Evolutionary conservation across 2,888 invertebrate genomes (phyloP).

Genomic region (Synergus umbraculus): DNA sequence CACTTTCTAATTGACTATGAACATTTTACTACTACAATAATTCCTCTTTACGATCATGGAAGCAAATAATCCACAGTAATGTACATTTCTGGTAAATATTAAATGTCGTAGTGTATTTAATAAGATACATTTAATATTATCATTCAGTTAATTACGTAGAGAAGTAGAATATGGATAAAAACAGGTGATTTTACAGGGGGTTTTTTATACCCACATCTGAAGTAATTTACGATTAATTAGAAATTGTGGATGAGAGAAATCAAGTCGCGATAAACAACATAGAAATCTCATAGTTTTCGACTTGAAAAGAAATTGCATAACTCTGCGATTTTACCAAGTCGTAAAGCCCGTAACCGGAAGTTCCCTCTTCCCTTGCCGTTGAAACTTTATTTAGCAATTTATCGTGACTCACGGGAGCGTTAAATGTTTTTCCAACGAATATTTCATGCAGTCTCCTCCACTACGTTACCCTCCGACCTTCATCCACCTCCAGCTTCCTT

Average conservation of each 20-base stretch:
- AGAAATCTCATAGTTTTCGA: conserved; percentile 8
- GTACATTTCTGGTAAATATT: background rate
- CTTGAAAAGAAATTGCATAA: conserved; percentile 36
- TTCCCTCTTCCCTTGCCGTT: background rate
- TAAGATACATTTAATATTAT: too few relatives aligned
- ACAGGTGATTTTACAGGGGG: too few relatives aligned
- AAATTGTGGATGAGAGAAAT: background rate
- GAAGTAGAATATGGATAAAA: too few relatives aligned
- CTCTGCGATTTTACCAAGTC: conserved; percentile 25
- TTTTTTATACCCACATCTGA: too few relatives aligned
- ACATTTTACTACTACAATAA: background rate
- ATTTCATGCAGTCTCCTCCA: conserved; percentile 42
- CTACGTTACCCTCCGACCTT: conserved; percentile 41
- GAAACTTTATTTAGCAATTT: conserved; percentile 40
- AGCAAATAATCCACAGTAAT: background rate
- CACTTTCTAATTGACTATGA: background rate
- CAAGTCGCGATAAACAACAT: background rate
- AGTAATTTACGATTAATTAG: background rate
- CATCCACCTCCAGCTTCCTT: conserved; percentile 34
- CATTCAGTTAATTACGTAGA: too few relatives aligned
- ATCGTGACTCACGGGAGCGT: conserved; percentile 40
- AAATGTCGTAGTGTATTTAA: too few relatives aligned
- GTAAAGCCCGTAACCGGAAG: conserved; percentile 23
- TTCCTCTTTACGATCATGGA: background rate
- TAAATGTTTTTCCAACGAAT: conserved; percentile 40